phyloP scores from a whole-genome alignment of 2,888 invertebrate genomes.

The Nycteola revayana region DNA sequence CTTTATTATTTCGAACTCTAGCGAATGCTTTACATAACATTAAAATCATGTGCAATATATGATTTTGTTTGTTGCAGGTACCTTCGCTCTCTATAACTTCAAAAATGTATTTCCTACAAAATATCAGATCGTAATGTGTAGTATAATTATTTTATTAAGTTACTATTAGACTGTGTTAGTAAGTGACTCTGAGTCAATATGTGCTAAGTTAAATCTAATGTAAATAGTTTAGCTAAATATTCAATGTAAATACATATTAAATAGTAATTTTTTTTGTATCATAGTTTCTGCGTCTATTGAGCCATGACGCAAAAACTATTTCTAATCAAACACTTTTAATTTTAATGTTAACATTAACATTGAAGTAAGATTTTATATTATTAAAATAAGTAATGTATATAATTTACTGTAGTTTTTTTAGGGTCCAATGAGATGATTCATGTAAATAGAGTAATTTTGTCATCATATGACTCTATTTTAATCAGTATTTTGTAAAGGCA shows the following conservation, averaged over 20 bases:
- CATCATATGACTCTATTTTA: too few species aligned
- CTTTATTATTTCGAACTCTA: too few species aligned
- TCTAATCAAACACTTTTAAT: not conserved
- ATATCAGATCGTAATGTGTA: slow-evolving; percentile 9
- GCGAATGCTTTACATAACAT: too few species aligned
- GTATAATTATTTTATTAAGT: slow-evolving; percentile 7
- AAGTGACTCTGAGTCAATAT: slow-evolving; percentile 2
- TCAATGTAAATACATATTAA: slow-evolving; percentile 3
- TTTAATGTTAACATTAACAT: too few species aligned
- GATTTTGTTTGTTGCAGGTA: slow-evolving; percentile 40
- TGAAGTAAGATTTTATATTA: too few species aligned
- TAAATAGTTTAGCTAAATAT: slow-evolving; percentile 5
- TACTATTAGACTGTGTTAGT: slow-evolving; percentile 9
- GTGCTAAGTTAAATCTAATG: slow-evolving; percentile 1
- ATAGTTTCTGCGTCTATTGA: slow-evolving; percentile 69
- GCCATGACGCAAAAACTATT: slow-evolving; percentile 66
- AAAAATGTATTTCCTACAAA: slow-evolving; percentile 18
- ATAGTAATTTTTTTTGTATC: slow-evolving; percentile 10
- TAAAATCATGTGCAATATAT: too few species aligned
- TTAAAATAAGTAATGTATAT: slow-evolving; percentile 10
- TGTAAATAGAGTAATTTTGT: slow-evolving; percentile 20
- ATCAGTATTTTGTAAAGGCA: too few species aligned
- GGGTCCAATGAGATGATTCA: slow-evolving; percentile 39
- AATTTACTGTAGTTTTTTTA: slow-evolving; percentile 35
- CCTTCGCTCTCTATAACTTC: slow-evolving; percentile 42